Evolutionary conservation across 2,113 vertebrate genomes (phyloP), one percentile per base, ranked within the genome.

Genomic region (Platysternon megacephalum): DNA sequence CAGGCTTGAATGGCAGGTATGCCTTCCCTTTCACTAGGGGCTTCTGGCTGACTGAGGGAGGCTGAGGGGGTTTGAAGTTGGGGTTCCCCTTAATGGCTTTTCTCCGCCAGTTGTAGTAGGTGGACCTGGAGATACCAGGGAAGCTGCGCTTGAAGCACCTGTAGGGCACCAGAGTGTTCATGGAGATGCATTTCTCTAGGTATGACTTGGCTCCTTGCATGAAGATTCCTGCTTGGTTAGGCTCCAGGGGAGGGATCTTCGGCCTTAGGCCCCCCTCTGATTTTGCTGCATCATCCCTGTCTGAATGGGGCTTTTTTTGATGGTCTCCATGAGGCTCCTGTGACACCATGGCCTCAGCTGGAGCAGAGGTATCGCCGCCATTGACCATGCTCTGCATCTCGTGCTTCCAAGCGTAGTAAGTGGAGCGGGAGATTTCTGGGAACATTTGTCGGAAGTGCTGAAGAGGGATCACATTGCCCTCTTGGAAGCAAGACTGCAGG

Each of bases 21-120:
- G 82, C 48, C 93, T 96, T 97, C 87, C 26, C 52, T 91, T 49
- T 21, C 4, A 8, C 74, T 81, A 97, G 32, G 93, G 90, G 88
- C 83, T 91, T 96, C 89, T 96, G 6, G 58, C 32, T 76, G 90
- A 95, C 88, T 22, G 84, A 78, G 13, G 91, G 42, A 65, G 90
- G 48, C 2, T 98, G 91, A 1, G 91, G 68, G 1, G 95, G 96
- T 82, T 99, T 99, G 97, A 98, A 99, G 58, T 98, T 97, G 53
- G 99, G 97, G 78, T 97, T 99, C 78, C 98, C 98, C 58, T 99
- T 96, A 97, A 99, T 98, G 26, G 99, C 99, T 97, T 99, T 99
- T 55, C 99, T 98, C 95, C 99, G 98, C 99, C 99, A 99, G 95
- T 99, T 99, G 97, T 99, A 99, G 93, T 99, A 99, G 26, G 99